Evolutionary conservation across 2,797 vertebrate genomes (phyloP).

Genomic region (Rhinophrynus dorsalis): DNA sequence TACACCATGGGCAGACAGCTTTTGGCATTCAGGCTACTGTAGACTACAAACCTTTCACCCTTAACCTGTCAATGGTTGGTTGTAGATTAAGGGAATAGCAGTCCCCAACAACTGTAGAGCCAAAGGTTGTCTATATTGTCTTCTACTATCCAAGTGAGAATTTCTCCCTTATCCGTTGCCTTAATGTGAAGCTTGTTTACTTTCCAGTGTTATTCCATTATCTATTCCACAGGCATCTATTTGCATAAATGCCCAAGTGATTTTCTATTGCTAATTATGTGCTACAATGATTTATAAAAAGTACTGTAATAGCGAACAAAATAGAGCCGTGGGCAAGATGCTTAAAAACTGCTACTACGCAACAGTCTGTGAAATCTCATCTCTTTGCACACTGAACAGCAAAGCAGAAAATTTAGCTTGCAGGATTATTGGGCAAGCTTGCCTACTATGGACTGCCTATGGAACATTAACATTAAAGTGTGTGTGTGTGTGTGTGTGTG

Average conservation of each 20-base stretch:
- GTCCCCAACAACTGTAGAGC: too few relatives aligned
- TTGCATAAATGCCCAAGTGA: constrained; percentile 43
- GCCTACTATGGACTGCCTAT: not conserved
- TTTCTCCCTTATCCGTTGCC: not conserved
- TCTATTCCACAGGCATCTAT: constrained; percentile 12
- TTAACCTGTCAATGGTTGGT: too few relatives aligned
- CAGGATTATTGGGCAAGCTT: not conserved
- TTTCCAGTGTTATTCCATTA: constrained; percentile 3
- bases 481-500: too few relatives aligned
- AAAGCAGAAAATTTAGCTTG: not conserved
- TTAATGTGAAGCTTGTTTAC: not conserved
- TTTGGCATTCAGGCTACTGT: too few relatives aligned
- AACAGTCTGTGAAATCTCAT: constrained; percentile 32
- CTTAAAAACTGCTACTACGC: constrained; percentile 29
- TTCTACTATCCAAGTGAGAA: too few relatives aligned
- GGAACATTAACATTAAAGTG: too few relatives aligned
- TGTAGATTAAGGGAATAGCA: too few relatives aligned
- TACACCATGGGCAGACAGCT: too few relatives aligned
- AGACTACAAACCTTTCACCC: too few relatives aligned
- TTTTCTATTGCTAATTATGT: constrained; percentile 33
- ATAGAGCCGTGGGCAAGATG: constrained; percentile 37
- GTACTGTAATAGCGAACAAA: constrained; percentile 32
- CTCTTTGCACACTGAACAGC: not conserved
- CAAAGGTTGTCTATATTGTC: too few relatives aligned
- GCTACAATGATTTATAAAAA: constrained; percentile 38